Base-by-base conservation (phyloP, 2,113 vertebrate genomes). In the Podarcis muralis region DNA sequence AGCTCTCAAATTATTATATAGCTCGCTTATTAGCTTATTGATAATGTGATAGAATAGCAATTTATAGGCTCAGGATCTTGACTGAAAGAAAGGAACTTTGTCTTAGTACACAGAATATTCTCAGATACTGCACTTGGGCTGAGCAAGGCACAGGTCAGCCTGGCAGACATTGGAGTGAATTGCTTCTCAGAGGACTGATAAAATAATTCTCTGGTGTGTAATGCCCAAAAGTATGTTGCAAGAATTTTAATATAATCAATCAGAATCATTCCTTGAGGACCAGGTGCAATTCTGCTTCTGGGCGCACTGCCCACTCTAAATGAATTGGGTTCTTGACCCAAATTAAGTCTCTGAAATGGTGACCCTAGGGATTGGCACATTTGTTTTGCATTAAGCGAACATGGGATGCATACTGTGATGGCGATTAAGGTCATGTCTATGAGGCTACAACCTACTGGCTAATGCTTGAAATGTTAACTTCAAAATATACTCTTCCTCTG, bases 261-360 rank as follows among this genome's bases (percentile, higher is more conserved):
- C 71, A 75, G 69, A 85, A 37, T 13, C 22, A 35, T 25, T 84
- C 27, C 83, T 32, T 53, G 83, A 22, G 27, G 32, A 12, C 71
- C n/a, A 37, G n/a, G 71, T 75, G 32, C 71, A 59, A 32, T 59
- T 18, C 83, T 16, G 20, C 16, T 32, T 84, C 83, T 75, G 71
- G 83, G 83, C 69, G 62, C 20, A 23, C 22, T 85, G 71, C 69
- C 48, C 22, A 37, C 37, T 72, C 27, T 40, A 85, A 77, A 9
- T 0, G 71, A 27, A 22, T 59, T 0, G 2, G 81, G 71, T 23
- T 12, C n/a, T 30, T 20, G 37, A n/a, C n/a, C 78, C 66, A 71
- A 90, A 78, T 22, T 71, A 90, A 83, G 80, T 12, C 74, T 90
- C 35, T 32, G 77, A 71, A 87, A 32, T 86, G 27, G 48, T 83